phyloP scores from a whole-genome alignment of 92 coral and sea anemone species.

The Pocillopora meandrina region DNA sequence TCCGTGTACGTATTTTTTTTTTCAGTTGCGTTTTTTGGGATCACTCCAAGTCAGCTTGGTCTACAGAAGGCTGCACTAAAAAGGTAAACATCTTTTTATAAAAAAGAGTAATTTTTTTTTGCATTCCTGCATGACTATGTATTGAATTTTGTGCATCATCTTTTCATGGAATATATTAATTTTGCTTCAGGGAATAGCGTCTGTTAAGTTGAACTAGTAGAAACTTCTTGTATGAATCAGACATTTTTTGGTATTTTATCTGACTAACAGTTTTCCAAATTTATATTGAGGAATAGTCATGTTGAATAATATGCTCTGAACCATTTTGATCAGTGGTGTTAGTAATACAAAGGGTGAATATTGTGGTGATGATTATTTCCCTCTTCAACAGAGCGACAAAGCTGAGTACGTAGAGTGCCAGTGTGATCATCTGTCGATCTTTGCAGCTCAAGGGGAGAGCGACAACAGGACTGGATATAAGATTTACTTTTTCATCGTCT shows the following conservation, averaged over 20 bases:
- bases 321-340: not conserved
- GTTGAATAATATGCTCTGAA: too few relatives aligned
- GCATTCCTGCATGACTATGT: not conserved
- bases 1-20: not conserved
- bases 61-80: conserved; percentile 78
- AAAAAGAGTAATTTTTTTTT: not conserved
- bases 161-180: too few relatives aligned
- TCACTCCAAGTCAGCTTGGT: conserved; percentile 70
- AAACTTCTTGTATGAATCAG: too few relatives aligned
- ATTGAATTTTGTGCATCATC: too few relatives aligned
- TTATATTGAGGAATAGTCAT: too few relatives aligned
- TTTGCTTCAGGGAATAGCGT: too few relatives aligned
- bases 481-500: conserved; percentile 76
- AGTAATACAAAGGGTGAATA: not conserved
- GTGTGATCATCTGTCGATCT: conserved; percentile 88
- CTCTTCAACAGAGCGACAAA: conserved; percentile 71
- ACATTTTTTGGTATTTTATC: too few relatives aligned
- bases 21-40: conserved; percentile 86
- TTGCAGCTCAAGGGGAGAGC: conserved; percentile 90
- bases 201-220: too few relatives aligned
- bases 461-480: conserved; percentile 90
- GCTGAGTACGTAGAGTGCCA: conserved; percentile 91
- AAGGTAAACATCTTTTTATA: conserved; percentile 52
- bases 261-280: too few relatives aligned
- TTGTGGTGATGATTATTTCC: not conserved